phyloP scores from a whole-genome alignment of 2,113 vertebrate species.

The Capreolus pygargus region DNA sequence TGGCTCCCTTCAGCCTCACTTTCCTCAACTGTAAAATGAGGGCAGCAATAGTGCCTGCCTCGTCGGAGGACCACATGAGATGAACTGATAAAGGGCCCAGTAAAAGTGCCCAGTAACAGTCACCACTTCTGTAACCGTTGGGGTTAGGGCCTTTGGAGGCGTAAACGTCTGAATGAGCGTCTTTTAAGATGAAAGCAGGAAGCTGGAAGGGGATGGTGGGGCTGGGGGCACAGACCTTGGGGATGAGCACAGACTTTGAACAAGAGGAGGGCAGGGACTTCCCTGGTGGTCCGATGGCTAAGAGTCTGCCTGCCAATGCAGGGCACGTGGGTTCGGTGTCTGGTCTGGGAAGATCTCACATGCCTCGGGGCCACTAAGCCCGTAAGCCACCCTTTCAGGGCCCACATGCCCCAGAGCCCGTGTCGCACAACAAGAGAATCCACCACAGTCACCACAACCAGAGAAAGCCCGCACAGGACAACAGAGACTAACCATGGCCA shows the following conservation, averaged over 20 bases:
- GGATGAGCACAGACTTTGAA: not conserved
- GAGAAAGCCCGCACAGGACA: not conserved
- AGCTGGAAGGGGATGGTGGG: not conserved
- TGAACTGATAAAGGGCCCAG: fast-evolving
- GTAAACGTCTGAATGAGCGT: not conserved
- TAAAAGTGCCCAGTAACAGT: fast-evolving
- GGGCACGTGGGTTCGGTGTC: not conserved
- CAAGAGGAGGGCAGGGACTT: not conserved
- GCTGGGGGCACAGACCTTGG: not conserved
- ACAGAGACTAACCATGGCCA: not conserved
- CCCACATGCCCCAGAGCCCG: not conserved
- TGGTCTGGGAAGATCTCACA: not conserved
- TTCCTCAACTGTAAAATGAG: not conserved
- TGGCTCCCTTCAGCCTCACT: not conserved
- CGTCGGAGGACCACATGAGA: fast-evolving
- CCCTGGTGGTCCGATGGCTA: not conserved
- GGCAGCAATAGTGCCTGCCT: not conserved
- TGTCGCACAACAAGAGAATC: not conserved
- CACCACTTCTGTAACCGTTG: fast-evolving
- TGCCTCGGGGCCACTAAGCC: not conserved
- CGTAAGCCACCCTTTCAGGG: not conserved
- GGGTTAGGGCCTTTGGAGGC: not conserved
- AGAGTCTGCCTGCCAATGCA: not conserved
- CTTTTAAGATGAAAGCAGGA: not conserved
- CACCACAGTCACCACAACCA: not conserved